A percentile compares a stretch with the other conserved stretches of the same genome.
Evolutionary conservation across 2,888 invertebrate genomes (phyloP).

Genomic region (Argynnis bischoffii): DNA sequence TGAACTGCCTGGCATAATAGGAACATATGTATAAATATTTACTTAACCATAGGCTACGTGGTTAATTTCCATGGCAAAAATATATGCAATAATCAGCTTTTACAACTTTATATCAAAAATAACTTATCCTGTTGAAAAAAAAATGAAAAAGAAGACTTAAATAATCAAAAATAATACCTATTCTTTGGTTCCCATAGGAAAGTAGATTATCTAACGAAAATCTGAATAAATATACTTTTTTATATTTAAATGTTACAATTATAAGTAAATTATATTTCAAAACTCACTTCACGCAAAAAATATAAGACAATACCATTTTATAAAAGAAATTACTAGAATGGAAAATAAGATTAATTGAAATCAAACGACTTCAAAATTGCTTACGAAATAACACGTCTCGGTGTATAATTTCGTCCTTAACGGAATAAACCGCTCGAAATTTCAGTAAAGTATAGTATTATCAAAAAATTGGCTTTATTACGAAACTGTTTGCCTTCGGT

Average conservation of each 20-base stretch:
- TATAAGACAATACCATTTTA: slow-evolving; percentile 8
- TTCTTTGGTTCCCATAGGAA: too few species aligned
- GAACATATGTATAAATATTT: too few species aligned
- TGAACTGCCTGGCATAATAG: not conserved
- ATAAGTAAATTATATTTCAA: not conserved
- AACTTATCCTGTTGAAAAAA: too few species aligned
- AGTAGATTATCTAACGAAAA: too few species aligned
- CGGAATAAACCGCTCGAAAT: slow-evolving; percentile 60
- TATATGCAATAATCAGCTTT: too few species aligned
- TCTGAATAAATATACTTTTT: too few species aligned
- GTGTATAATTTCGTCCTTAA: slow-evolving; percentile 68
- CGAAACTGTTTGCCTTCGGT: slow-evolving; percentile 68
- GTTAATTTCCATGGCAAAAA: too few species aligned
- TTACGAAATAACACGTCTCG: slow-evolving; percentile 68
- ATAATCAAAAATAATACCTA: too few species aligned
- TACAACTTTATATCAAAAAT: too few species aligned
- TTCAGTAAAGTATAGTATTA: slow-evolving; percentile 62
- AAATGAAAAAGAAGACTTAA: too few species aligned
- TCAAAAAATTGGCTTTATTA: slow-evolving; percentile 81
- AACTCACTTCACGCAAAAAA: slow-evolving; percentile 6
- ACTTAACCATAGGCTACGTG: too few species aligned
- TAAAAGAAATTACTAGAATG: slow-evolving; percentile 48
- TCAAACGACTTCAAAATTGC: slow-evolving; percentile 71
- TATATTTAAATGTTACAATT: not conserved
- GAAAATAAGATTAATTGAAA: slow-evolving; percentile 72